Conservation (phyloP, 2,113 vertebrate genomes). For the Maccullochella peelii region DNA sequence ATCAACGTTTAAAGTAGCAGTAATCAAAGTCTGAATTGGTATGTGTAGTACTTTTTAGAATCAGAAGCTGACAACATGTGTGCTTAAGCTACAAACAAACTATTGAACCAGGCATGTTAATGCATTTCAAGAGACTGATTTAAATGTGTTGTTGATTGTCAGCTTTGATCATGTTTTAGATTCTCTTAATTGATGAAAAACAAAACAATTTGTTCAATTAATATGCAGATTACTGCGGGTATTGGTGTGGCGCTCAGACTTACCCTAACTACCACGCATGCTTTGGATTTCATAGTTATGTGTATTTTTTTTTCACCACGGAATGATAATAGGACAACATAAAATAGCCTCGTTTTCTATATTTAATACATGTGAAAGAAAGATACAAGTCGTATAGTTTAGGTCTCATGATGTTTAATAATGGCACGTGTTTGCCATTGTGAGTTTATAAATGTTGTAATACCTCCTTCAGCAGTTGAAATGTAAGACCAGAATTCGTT, state of each 20-base stretch:
- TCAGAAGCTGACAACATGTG: neutral
- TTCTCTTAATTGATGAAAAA: neutral
- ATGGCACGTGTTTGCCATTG: neutral
- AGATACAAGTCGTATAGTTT: neutral
- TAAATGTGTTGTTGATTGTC: neutral
- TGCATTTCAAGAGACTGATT: too few species aligned
- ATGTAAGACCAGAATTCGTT: too few species aligned
- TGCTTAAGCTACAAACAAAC: neutral
- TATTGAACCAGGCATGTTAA: rapidly evolving
- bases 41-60: neutral
- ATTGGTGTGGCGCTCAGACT: neutral
- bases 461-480: too few species aligned
- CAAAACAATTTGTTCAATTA: neutral
- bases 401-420: neutral
- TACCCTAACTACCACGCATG: neutral
- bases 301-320: neutral
- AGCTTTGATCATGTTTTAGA: neutral
- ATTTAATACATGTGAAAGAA: neutral
- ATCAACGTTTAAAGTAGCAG: too few species aligned
- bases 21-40: too few species aligned
- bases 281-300: neutral
- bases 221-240: neutral
- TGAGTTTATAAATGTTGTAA: neutral
- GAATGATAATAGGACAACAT: neutral
- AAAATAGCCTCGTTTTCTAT: rapidly evolving